phyloP scores from a whole-genome alignment of 1,140 invertebrate genomes.

The Plectus sambesii region DNA sequence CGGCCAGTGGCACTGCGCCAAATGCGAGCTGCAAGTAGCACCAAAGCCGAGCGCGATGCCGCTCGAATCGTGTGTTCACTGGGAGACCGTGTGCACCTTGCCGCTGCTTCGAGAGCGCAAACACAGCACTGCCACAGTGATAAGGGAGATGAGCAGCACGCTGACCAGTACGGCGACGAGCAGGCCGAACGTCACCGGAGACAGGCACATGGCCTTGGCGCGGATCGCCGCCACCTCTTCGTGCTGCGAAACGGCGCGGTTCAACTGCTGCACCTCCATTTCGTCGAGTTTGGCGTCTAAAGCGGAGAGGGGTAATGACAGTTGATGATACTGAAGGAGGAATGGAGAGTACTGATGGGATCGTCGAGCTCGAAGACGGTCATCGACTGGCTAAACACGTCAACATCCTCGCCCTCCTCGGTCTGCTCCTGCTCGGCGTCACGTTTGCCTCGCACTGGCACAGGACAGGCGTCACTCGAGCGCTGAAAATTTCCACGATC shows the following conservation, averaged over 20 bases:
- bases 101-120: conserved; percentile 21
- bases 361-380: conserved; percentile 29
- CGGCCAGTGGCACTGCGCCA: too few species aligned
- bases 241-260: too few species aligned
- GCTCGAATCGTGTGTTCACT: too few species aligned
- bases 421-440: background rate
- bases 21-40: too few species aligned
- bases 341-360: conserved; percentile 19
- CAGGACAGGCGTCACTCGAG: conserved; percentile 22
- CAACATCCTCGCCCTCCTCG: conserved; percentile 21
- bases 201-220: conserved; percentile 22
- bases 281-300: background rate
- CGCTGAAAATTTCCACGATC: too few species aligned
- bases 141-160: conserved; percentile 20
- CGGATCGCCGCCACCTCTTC: conserved; percentile 7
- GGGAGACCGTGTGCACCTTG: too few species aligned
- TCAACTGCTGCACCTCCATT: too few species aligned
- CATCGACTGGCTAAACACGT: conserved; percentile 26
- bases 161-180: conserved; percentile 14
- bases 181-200: conserved; percentile 14
- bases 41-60: too few species aligned
- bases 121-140: conserved; percentile 21
- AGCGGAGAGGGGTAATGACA: too few species aligned
- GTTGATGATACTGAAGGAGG: too few species aligned
- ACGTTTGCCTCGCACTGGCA: conserved; percentile 19